Conservation (phyloP, 35 echinoderm and acorn worm species). For the Patiria miniata region DNA sequence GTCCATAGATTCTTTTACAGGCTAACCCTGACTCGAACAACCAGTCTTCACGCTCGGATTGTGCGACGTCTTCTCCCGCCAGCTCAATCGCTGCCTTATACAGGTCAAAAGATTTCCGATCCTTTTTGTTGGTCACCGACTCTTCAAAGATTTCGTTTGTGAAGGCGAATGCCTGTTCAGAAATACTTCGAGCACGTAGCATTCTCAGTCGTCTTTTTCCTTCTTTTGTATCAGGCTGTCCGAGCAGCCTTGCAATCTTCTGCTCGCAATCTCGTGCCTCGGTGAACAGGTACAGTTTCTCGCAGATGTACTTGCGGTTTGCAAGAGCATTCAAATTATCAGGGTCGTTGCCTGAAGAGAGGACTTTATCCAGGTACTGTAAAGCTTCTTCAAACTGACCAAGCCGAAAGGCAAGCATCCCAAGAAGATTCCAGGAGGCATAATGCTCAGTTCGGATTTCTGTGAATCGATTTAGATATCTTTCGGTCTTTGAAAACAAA, state of each 20-base stretch:
- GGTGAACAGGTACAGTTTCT: neutral
- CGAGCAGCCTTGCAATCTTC: neutral
- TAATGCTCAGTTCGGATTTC: neutral
- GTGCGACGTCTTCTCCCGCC: neutral
- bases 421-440: constrained; percentile 4
- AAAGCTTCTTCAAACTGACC: neutral
- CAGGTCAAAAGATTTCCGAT: neutral
- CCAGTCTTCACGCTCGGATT: neutral
- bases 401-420: neutral
- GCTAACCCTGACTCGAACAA: neutral
- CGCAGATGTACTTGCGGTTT: constrained; percentile 3
- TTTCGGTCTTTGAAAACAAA: neutral
- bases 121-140: neutral
- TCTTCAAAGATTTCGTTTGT: neutral
- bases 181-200: neutral
- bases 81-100: neutral
- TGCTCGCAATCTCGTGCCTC: neutral
- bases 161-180: neutral
- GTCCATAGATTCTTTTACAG: neutral
- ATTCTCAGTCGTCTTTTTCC: neutral
- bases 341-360: neutral
- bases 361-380: neutral
- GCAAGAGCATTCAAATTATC: constrained; percentile 4
- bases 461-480: neutral
- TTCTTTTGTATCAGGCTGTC: neutral